phyloP scores from a whole-genome alignment of 2,113 vertebrate genomes.

The rat (Rattus norvegicus) region GRCr8 NC_086036.1:4091501-4092000 shows the following conservation, averaged over 20 bases:
- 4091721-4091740: not conserved
- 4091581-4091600: constrained; percentile 6
- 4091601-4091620: not conserved
- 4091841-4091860: not conserved
- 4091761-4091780: constrained; percentile 48
- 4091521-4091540: not conserved
- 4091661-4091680: not conserved
- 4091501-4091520: not conserved
- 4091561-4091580: not conserved
- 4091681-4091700: not conserved
- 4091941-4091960: not conserved
- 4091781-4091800: not conserved
- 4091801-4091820: constrained; percentile 3
- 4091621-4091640: constrained; percentile 31
- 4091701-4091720: constrained; percentile 31
- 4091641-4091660: constrained; percentile 18
- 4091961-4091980: not conserved
- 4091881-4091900: not conserved
- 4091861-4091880: constrained; percentile 18
- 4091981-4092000: not conserved
- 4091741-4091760: not conserved
- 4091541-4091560: not conserved
- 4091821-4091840: not conserved
- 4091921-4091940: not conserved
- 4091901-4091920: not conserved